A percentile compares a stretch with the other conserved stretches of the same genome.
Conservation (phyloP, 2,888 invertebrate genomes). For the Leucoma salicis region DNA sequence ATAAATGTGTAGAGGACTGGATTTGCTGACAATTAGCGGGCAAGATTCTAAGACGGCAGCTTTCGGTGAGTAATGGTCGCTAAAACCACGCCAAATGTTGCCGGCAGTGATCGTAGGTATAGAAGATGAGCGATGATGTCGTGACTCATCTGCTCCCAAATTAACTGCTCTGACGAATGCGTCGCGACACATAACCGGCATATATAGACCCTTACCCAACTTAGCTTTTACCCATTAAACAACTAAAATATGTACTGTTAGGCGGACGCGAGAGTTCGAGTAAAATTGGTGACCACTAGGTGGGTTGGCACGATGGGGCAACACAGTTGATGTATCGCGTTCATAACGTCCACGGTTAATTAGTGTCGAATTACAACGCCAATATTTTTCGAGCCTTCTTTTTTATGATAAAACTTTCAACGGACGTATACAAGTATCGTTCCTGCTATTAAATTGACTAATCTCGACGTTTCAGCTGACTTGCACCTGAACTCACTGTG, state of each 20-base stretch:
- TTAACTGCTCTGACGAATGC: conserved; percentile 78
- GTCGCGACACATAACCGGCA: conserved; percentile 51
- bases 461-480: no score
- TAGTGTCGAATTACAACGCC: conserved; percentile 72
- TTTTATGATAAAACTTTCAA: no score
- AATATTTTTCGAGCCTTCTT: conserved; percentile 58
- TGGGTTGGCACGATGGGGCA: conserved; percentile 60
- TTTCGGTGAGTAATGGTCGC: background rate
- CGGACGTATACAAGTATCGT: no score
- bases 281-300: conserved; percentile 45
- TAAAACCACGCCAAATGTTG: conserved; percentile 52
- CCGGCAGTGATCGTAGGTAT: conserved; percentile 51
- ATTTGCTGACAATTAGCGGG: background rate
- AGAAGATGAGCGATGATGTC: conserved; percentile 75
- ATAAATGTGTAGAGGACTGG: no score
- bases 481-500: no score
- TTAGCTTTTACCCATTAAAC: conserved; percentile 18
- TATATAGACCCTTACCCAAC: conserved; percentile 37
- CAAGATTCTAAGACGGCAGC: background rate
- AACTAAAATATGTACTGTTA: conserved; percentile 21
- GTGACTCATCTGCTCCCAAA: conserved; percentile 76
- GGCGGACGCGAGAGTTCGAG: conserved; percentile 34
- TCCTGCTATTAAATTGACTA: no score
- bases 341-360: conserved; percentile 72
- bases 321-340: conserved; percentile 71